These are phyloP conservation scores for Rhea pennata DNA, from an alignment of 2,113 vertebrate species.

Conservation along the genomic window DNA sequence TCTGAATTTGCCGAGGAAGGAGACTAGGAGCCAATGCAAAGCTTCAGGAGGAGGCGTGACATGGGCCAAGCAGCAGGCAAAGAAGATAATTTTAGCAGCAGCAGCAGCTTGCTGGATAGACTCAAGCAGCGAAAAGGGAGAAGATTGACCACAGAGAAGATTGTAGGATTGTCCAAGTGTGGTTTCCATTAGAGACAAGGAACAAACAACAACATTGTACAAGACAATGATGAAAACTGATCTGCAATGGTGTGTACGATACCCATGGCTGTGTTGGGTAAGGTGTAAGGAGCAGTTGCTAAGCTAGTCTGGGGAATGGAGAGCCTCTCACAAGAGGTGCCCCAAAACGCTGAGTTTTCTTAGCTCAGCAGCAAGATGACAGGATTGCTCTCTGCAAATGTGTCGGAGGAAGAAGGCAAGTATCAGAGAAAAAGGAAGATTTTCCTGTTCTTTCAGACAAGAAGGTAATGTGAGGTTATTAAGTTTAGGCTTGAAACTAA, in stretches of 20 bases:
- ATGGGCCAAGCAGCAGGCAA: background rate
- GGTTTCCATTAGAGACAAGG: background rate
- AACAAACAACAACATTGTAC: background rate
- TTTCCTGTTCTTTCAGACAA: too few relatives aligned
- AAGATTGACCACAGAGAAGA: background rate
- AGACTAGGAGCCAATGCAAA: background rate
- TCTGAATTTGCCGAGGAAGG: background rate
- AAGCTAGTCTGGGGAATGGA: background rate
- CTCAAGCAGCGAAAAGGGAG: background rate
- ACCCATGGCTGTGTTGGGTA: background rate
- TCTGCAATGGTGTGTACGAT: accelerated
- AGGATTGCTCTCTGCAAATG: background rate
- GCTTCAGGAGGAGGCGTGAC: background rate
- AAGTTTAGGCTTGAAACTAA: background rate
- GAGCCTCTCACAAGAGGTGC: background rate
- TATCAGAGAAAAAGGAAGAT: background rate
- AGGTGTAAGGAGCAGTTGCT: background rate
- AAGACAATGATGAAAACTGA: background rate
- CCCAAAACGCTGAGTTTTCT: background rate
- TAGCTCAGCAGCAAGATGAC: background rate
- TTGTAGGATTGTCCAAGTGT: background rate
- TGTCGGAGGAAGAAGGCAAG: background rate
- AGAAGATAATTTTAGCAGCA: background rate
- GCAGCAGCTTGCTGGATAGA: background rate
- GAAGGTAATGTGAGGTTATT: background rate